phyloP scores from a whole-genome alignment of 2,888 invertebrate species.

The Calameuta filiformis region DNA sequence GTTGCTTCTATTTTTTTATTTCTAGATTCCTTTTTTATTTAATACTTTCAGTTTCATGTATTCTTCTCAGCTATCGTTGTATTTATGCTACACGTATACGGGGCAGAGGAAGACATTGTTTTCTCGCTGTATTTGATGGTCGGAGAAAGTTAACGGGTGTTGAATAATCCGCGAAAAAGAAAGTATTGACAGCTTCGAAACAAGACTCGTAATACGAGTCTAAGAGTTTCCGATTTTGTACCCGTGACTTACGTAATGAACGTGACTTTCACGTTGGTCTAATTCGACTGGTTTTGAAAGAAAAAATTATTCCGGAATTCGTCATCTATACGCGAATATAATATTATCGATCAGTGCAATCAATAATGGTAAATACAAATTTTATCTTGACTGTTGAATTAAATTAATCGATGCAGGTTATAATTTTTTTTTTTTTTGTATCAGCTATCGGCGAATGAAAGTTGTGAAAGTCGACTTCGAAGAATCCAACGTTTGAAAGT shows the following conservation, averaged over 20 bases:
- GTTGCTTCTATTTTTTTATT: neutral
- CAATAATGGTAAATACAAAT: neutral
- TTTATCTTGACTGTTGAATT: neutral
- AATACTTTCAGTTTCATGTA: neutral
- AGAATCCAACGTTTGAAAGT: neutral
- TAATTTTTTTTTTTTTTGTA: neutral
- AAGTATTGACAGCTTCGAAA: slow-evolving; percentile 39
- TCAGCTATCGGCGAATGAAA: slow-evolving; percentile 40
- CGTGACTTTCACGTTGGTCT: neutral
- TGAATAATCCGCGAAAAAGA: slow-evolving; percentile 58
- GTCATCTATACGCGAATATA: neutral
- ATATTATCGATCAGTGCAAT: neutral
- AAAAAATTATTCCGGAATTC: neutral
- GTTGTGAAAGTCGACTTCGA: slow-evolving; percentile 50
- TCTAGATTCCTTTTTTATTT: slow-evolving; percentile 10
- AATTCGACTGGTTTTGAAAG: neutral
- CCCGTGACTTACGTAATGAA: neutral
- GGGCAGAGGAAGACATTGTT: neutral
- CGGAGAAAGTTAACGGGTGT: slow-evolving; percentile 53
- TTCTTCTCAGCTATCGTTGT: neutral
- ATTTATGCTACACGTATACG: no score
- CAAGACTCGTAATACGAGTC: neutral
- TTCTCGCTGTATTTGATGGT: slow-evolving; percentile 15
- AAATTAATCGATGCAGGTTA: neutral
- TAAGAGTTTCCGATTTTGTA: neutral